These are phyloP conservation scores for Meteorus sp. DNA, from an alignment of 1,140 invertebrate species.

Conservation along the genomic window DNA sequence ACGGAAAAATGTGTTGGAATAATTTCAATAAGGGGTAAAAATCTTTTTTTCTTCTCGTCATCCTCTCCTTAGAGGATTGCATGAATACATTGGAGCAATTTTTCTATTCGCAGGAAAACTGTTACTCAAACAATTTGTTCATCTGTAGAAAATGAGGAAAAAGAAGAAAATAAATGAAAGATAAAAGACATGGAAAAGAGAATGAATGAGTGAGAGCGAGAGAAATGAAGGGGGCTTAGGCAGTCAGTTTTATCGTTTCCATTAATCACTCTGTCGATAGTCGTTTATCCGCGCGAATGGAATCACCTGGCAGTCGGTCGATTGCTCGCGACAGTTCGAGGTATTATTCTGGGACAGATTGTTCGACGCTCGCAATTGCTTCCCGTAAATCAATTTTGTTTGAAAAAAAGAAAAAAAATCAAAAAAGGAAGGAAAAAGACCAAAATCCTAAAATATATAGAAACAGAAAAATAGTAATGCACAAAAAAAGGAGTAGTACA, in stretches of 20 bases:
- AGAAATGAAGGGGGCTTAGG: conserved; percentile 5
- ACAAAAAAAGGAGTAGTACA: too few species aligned
- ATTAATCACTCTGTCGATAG: conserved; percentile 29
- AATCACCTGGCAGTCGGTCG: conserved; percentile 23
- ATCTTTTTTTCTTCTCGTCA: too few species aligned
- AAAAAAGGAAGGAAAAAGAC: background rate
- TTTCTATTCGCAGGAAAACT: conserved; percentile 14
- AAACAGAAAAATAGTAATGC: too few species aligned
- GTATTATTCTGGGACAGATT: conserved; percentile 27
- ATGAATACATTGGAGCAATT: conserved; percentile 5
- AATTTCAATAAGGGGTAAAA: too few species aligned
- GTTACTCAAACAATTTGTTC: conserved; percentile 21
- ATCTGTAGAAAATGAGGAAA: background rate
- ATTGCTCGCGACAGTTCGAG: conserved; percentile 24
- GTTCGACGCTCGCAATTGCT: conserved; percentile 24
- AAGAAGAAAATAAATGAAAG: background rate
- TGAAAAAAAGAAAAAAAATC: background rate
- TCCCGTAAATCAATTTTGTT: conserved; percentile 21
- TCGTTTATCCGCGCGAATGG: conserved; percentile 28
- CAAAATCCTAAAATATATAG: too few species aligned
- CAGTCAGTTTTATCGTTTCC: conserved; percentile 29
- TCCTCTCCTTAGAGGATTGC: too few species aligned
- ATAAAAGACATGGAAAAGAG: conserved; percentile 17
- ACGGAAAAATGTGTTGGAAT: too few species aligned
- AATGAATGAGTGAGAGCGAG: too few species aligned